phyloP scores from a whole-genome alignment of 2,113 vertebrate species.

The Ophiodon elongatus region DNA sequence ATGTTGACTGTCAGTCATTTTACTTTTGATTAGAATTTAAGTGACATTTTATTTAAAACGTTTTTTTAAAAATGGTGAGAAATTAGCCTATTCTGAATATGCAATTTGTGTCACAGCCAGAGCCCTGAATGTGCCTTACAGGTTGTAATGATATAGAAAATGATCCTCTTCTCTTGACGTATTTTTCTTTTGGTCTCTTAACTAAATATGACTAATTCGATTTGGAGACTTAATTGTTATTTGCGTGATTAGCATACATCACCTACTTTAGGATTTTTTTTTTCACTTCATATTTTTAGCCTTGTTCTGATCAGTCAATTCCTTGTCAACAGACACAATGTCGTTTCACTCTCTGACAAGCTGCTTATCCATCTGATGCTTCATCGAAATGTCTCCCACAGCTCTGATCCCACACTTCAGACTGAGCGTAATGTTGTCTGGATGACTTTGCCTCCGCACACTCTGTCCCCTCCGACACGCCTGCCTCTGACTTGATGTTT shows the following conservation, averaged over 20 bases:
- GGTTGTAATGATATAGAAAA: slow-evolving; percentile 1
- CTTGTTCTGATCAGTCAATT: slow-evolving; percentile 38
- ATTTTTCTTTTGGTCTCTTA: slow-evolving; percentile 12
- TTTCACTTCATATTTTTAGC: slow-evolving; percentile 35
- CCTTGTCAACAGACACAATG: slow-evolving; percentile 30
- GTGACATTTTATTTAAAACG: slow-evolving; percentile 29
- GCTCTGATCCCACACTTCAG: slow-evolving; percentile 50
- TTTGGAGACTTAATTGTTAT: slow-evolving; percentile 38
- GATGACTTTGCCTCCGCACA: slow-evolving; percentile 33
- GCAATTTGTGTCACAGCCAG: neutral
- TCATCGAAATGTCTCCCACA: slow-evolving; percentile 52
- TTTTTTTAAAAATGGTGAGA: neutral
- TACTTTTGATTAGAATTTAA: slow-evolving; percentile 60
- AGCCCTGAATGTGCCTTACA: neutral
- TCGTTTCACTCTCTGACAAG: slow-evolving; percentile 37
- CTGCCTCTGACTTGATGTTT: slow-evolving; percentile 48
- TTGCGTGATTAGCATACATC: slow-evolving; percentile 27
- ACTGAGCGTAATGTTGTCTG: slow-evolving; percentile 41
- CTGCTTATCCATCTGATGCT: slow-evolving; percentile 50
- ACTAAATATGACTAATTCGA: slow-evolving; percentile 38
- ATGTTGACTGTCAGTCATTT: slow-evolving; percentile 64
- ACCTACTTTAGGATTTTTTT: slow-evolving; percentile 10
- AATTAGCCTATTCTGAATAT: neutral
- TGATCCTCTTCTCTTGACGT: neutral
- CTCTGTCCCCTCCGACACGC: slow-evolving; percentile 33